A percentile compares a stretch with the other conserved stretches of the same genome.
These are phyloP conservation scores for Steinernema khuongi DNA, from an alignment of 1,140 invertebrate genomes.

Conservation along the genomic window DNA sequence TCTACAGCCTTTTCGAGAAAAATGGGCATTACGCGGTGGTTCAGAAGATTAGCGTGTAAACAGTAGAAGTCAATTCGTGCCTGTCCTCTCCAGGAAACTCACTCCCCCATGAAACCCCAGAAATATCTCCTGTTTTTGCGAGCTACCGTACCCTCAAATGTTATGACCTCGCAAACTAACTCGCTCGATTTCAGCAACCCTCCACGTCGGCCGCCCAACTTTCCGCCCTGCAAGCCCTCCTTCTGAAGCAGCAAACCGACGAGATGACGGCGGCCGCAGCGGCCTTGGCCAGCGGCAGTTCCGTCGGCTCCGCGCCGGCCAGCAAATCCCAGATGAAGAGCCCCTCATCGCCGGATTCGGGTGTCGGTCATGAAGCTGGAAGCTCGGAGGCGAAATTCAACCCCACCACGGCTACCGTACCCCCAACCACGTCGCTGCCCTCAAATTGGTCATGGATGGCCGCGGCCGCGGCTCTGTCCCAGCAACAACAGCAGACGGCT, in stretches of 20 bases:
- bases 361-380: neutral
- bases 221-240: neutral
- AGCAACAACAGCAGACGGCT: neutral
- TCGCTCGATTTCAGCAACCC: neutral
- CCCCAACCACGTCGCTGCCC: neutral
- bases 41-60: too few species aligned
- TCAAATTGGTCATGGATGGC: slow-evolving; percentile 3
- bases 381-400: neutral
- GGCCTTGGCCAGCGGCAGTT: neutral
- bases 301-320: neutral
- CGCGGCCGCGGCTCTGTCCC: neutral
- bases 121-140: neutral
- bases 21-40: too few species aligned
- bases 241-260: slow-evolving; percentile 6
- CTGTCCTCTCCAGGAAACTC: too few species aligned
- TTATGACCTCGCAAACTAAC: neutral
- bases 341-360: neutral
- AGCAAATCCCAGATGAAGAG: neutral
- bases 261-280: slow-evolving; percentile 7
- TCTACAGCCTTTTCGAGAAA: too few species aligned
- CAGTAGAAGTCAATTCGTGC: too few species aligned
- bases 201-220: slow-evolving; percentile 1
- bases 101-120: too few species aligned
- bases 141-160: neutral
- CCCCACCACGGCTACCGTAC: neutral